These are phyloP conservation scores for Sinocyclocheilus maitianheensis DNA, from an alignment of 2,113 vertebrate genomes.

Conservation along the genomic window DNA sequence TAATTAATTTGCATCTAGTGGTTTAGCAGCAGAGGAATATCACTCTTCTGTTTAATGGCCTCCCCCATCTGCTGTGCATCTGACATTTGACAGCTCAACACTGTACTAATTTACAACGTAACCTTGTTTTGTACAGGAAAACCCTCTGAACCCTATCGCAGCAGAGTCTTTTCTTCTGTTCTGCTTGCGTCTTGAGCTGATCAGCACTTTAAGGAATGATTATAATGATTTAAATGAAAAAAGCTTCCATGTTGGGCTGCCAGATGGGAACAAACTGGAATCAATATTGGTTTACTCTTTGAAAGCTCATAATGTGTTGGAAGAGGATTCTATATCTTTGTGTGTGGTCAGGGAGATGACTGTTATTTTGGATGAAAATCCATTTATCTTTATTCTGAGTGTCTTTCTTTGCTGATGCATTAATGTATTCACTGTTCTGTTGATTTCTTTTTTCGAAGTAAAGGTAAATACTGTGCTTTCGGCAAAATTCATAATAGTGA, in stretches of 20 bases:
- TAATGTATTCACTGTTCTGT: slow-evolving; percentile 9
- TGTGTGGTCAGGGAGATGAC: slow-evolving; percentile 9
- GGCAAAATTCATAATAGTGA: neutral
- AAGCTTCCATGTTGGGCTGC: neutral
- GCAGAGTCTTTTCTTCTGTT: neutral
- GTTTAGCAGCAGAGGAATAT: slow-evolving; percentile 16
- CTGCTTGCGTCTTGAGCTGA: neutral
- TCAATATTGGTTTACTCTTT: neutral
- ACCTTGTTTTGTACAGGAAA: slow-evolving; percentile 14
- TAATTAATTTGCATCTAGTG: slow-evolving; percentile 37
- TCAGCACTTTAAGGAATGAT: neutral
- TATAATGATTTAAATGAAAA: neutral
- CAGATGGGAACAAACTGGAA: neutral
- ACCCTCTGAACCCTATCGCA: neutral
- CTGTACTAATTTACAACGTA: slow-evolving; percentile 13
- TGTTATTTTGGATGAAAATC: slow-evolving; percentile 56
- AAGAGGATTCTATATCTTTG: neutral
- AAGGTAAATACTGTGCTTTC: neutral
- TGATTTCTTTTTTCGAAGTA: slow-evolving; percentile 6
- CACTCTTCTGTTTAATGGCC: slow-evolving; percentile 4
- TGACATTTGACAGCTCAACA: slow-evolving; percentile 33
- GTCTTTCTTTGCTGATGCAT: slow-evolving; percentile 47
- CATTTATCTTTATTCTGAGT: slow-evolving; percentile 61
- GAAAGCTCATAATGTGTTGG: neutral
- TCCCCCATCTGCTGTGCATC: slow-evolving; percentile 22